Evolutionary conservation across 2,888 invertebrate species (phyloP), one percentile per base, ranked within the genome.

Genomic region (Deilephila porcellus): DNA sequence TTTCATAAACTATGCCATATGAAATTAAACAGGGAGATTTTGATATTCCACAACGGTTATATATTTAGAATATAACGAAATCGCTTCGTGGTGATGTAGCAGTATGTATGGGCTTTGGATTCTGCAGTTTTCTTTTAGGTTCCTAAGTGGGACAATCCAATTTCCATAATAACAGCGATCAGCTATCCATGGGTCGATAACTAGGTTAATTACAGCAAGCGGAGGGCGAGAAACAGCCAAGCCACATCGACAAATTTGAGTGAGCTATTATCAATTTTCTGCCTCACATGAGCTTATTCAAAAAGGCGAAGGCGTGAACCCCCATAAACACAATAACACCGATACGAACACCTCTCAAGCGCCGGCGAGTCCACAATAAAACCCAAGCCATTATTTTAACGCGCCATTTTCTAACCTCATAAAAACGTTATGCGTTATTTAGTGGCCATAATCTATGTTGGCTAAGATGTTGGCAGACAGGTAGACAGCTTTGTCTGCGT

Each of bases 401-500:
- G 76, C 71, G 74, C 80, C 81, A 82, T 82, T 83, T 82, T 76
- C 76, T 81, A 81, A 82, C 79, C 76, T 60, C 80, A 78, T 84
- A 79, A 86, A 78, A 83, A 80, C 74, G 74, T 80, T 79, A 80
- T 78, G 74, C 77, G 73, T 77, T 73, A 80, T 84, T 82, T 81
- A 83, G 75, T 74, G 78, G 75, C 79, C 73, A 75, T 77, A 73
- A 77, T 73, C 29, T 63, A 59, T 74, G 70, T 53, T 73, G 71
- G 75, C 52, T 60, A 74, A 73, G 60, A 59, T 74, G 70, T 53
- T 73, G 71, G 75, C 52, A 62, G 74, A 73, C 75, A 77, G 72
- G 74, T 76, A 77, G 73, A 67, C 62, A 53, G 72, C 19, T 34
- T 34, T 7, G 37, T 64, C 34, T 74, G 67, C 80, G 80, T 83